Percentiles rank a stretch among this genome's conserved stretches.
Evolutionary conservation across 2,888 invertebrate genomes (phyloP).

Genomic region (Zaprionus obscuricornis): DNA sequence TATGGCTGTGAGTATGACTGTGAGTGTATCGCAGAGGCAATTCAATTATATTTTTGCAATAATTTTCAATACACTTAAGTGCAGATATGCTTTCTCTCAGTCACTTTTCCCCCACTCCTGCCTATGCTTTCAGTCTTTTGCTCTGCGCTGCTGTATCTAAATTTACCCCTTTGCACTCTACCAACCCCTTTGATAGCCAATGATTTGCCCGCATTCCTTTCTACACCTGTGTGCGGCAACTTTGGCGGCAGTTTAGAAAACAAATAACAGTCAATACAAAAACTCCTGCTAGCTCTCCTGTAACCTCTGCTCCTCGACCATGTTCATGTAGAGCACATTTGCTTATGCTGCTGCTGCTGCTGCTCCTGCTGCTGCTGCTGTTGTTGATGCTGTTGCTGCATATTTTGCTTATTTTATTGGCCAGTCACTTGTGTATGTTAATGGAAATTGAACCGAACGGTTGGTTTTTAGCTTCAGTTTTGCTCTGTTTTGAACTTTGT

Average conservation of each 20-base stretch:
- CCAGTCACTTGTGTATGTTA: slow-evolving; percentile 59
- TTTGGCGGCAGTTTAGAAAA: slow-evolving; percentile 77
- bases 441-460: slow-evolving; percentile 70
- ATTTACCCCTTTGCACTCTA: too few relatives aligned
- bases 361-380: slow-evolving; percentile 11
- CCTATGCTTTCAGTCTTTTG: too few relatives aligned
- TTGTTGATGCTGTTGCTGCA: slow-evolving; percentile 49
- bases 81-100: slow-evolving; percentile 50
- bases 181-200: too few relatives aligned
- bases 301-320: not conserved
- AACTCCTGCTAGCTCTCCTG: slow-evolving; percentile 7
- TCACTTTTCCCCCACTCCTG: not conserved
- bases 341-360: slow-evolving; percentile 21
- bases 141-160: too few relatives aligned
- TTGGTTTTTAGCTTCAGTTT: slow-evolving; percentile 27
- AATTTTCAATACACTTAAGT: slow-evolving; percentile 81
- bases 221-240: slow-evolving; percentile 40
- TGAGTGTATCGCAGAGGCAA: slow-evolving; percentile 50
- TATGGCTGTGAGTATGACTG: not conserved
- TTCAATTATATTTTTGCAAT: slow-evolving; percentile 80
- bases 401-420: slow-evolving; percentile 73
- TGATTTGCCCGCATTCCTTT: not conserved
- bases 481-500: slow-evolving; percentile 22
- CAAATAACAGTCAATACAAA: slow-evolving; percentile 71
- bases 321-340: slow-evolving; percentile 34